Evolutionary conservation across 2,888 invertebrate species (phyloP), one percentile per base, ranked within the genome.

Genomic region (Ecdyonurus torrentis): DNA sequence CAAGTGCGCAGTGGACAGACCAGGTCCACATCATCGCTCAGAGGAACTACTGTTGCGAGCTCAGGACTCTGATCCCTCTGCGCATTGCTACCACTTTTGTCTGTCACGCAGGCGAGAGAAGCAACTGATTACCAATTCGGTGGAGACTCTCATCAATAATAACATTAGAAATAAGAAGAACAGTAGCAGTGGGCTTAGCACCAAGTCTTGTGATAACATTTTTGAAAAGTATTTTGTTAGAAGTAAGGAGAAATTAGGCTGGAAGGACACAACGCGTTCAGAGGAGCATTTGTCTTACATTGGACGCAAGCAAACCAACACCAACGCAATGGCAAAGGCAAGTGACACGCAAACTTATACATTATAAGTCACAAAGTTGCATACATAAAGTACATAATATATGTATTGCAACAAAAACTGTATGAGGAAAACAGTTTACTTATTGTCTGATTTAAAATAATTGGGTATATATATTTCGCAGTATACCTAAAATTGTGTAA

Each of bases 201-300:
- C 59, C 22, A 59, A 59, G 10, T 59, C 59, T 5, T 59, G 59
- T 59, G 59, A 59, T 20, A 59, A 59, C 23, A 59, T 59, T n/a
- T 59, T 59, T 59, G 23, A 59, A 23, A 59, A 59, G 23, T 37
- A 37, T 15, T 37, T 37, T 37, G 37, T 37, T 5, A 37, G 37
- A 37, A 37, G 37, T 37, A 59, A 59, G 23, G 24, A 59, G 23
- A 59, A 59, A 24, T 20, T 24, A 18, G 23, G 59, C 24, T 59
- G 59, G 59, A 59, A 59, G 10, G 59, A 59, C 23, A n/a, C 59
- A 20, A 59, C 59, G n/a, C 20, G 59, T 2, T 59, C 59, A 2
- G 59, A 59, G 22, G 59, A 59, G 22, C 59, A 59, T 59, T 59
- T 59, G 10, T 24, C 59, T 5, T 23, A 59, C 18, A 18, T 59